Base-by-base conservation (phyloP, 2,797 vertebrate genomes). In the Megaceryle alcyon region DNA sequence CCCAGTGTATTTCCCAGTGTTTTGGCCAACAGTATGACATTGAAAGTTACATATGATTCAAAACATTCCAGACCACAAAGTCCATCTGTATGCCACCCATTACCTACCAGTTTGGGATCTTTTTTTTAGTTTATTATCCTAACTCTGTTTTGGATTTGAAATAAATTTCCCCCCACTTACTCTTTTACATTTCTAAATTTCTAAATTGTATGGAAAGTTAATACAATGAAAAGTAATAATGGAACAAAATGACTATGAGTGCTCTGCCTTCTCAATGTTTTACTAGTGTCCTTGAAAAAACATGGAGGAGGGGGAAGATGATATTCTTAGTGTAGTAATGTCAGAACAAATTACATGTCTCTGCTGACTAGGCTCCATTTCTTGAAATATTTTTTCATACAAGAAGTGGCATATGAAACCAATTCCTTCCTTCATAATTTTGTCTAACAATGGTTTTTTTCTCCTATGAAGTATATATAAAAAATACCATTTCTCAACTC, bases 391-490 rank as follows among this genome's bases (percentile, higher is more conserved):
- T 84, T 69, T 92, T 91, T 86, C 83, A 60, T 69, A 77, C 5
- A 80, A 82, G 33, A n/a, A 85, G 35, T 29, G 28, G 48, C 72
- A 95, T 60, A 90, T 75, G 81, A 95, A 94, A 92, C 25, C 81
- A 95, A 84, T 76, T 90, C 43, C 54, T 90, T 82, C 43, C 39
- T 81, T 76, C 63, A 37, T 89, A 75, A 73, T 87, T 93, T 80
- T 25, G 1, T 39, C 14, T 73, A 87, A 64, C 10, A 46, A 20
- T 49, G 65, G 8, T 22, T 57, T 57, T 85, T 77, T 86, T 56
- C 9, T 33, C 6, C 8, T 20, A 66, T 82, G 7, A 90, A 79
- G 13, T 72, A 63, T 41, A 92, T 61, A 70, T 12, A 81, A 12
- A 54, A 69, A 94, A 85, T 66, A 41, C 0, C 10, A 46, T 43